Evolutionary conservation across 2,888 invertebrate genomes (phyloP).

Genomic region (Bhutanitis thaidina): DNA sequence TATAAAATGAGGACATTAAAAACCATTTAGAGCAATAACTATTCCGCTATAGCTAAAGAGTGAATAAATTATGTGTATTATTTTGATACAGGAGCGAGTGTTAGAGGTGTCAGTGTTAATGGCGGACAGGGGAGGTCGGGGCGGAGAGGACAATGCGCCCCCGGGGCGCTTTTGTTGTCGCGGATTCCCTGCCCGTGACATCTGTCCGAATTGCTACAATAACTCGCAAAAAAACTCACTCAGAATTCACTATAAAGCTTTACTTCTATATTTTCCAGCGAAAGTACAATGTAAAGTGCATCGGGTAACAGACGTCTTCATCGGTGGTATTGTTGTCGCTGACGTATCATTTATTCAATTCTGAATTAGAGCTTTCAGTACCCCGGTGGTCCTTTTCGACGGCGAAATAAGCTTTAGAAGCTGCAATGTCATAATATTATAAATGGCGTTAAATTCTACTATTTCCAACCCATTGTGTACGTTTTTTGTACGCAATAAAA

Average conservation of each 20-base stretch:
- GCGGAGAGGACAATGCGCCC: slow-evolving; percentile 66
- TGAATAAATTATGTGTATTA: slow-evolving; percentile 64
- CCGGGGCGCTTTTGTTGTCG: slow-evolving; percentile 72
- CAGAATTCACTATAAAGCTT: slow-evolving; percentile 62
- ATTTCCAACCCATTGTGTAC: slow-evolving; percentile 37
- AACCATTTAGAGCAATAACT: slow-evolving; percentile 76
- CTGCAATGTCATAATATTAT: slow-evolving; percentile 65
- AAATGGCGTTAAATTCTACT: slow-evolving; percentile 48
- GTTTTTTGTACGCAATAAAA: slow-evolving; percentile 19
- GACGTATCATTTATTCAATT: slow-evolving; percentile 66
- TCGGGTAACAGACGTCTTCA: slow-evolving; percentile 55
- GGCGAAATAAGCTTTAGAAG: slow-evolving; percentile 32
- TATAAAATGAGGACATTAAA: slow-evolving; percentile 75
- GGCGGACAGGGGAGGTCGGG: slow-evolving; percentile 59
- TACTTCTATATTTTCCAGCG: slow-evolving; percentile 57
- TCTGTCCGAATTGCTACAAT: slow-evolving; percentile 77
- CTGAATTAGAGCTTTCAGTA: slow-evolving; percentile 42
- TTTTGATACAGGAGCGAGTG: slow-evolving; percentile 69
- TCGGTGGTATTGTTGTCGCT: slow-evolving; percentile 60
- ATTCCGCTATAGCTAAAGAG: slow-evolving; percentile 63
- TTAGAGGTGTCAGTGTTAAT: slow-evolving; percentile 74
- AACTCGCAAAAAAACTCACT: slow-evolving; percentile 75
- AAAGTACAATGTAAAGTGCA: slow-evolving; percentile 50
- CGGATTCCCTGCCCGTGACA: slow-evolving; percentile 72
- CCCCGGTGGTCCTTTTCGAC: slow-evolving; percentile 55